These are phyloP conservation scores for Acropora yongei DNA, from an alignment of 64 coral and sea anemone species.

Conservation along the genomic window DNA sequence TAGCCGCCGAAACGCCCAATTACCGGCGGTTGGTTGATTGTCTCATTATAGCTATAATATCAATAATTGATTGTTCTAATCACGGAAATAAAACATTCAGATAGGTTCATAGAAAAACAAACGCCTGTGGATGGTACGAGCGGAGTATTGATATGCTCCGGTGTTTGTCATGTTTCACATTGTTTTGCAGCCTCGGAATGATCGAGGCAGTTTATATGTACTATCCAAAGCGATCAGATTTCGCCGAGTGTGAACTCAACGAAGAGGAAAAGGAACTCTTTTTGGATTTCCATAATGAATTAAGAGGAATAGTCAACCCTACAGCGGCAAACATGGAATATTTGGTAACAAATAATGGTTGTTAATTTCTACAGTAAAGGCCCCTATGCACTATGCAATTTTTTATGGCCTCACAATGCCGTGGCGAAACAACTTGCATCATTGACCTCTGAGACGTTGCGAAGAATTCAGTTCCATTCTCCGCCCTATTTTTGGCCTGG, in stretches of 20 bases:
- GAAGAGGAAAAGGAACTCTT: slow-evolving; percentile 48
- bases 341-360: slow-evolving; percentile 29
- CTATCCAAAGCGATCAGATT: slow-evolving; percentile 17
- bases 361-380: background rate
- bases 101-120: background rate
- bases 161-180: background rate
- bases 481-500: too few relatives aligned
- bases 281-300: slow-evolving; percentile 66
- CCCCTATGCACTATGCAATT: background rate
- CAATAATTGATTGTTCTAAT: too few relatives aligned
- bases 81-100: background rate
- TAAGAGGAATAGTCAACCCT: slow-evolving; percentile 38
- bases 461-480: too few relatives aligned
- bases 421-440: too few relatives aligned
- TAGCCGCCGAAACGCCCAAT: too few relatives aligned
- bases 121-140: background rate
- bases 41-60: too few relatives aligned
- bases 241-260: slow-evolving; percentile 19
- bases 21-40: too few relatives aligned
- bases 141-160: background rate
- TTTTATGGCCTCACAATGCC: too few relatives aligned
- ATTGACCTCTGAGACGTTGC: too few relatives aligned
- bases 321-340: slow-evolving; percentile 73
- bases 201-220: background rate
- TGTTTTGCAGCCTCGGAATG: background rate